These are phyloP conservation scores for Ginglymostoma cirratum DNA, from an alignment of 2,113 vertebrate species.

Conservation along the genomic window DNA sequence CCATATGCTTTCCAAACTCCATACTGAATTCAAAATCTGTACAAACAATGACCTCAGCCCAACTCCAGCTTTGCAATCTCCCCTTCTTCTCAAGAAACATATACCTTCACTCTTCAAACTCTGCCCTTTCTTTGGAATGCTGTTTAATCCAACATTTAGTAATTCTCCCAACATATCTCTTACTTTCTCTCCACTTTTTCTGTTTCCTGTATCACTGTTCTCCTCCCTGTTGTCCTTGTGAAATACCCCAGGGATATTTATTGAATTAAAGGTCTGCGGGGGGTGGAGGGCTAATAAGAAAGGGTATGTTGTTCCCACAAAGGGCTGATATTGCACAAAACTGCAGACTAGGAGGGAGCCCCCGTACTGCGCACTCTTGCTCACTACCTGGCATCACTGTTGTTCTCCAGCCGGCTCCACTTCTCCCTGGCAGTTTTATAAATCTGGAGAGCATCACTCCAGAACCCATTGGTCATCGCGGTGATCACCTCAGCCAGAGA, in stretches of 20 bases:
- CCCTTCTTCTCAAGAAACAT: no score
- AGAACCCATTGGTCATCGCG: conserved; percentile 70
- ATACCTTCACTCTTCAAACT: not conserved
- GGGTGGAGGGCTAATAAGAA: not conserved
- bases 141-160: not conserved
- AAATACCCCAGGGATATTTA: not conserved
- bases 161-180: no score
- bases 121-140: not conserved
- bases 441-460: conserved; percentile 69
- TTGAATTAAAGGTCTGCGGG: not conserved
- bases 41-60: not conserved
- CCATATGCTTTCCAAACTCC: not conserved
- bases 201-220: not conserved
- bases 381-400: conserved; percentile 68
- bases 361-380: no score
- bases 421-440: conserved; percentile 59
- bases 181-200: not conserved
- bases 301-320: not conserved
- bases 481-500: conserved; percentile 64
- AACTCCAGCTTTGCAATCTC: not conserved
- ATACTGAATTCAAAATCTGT: not conserved
- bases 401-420: conserved; percentile 64
- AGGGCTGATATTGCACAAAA: not conserved
- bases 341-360: not conserved
- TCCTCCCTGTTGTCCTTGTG: not conserved